Percentiles rank a stretch among this genome's conserved stretches.
Evolutionary conservation across 2,797 vertebrate genomes (phyloP).

Genomic region (Pseudomugil tenellus): DNA sequence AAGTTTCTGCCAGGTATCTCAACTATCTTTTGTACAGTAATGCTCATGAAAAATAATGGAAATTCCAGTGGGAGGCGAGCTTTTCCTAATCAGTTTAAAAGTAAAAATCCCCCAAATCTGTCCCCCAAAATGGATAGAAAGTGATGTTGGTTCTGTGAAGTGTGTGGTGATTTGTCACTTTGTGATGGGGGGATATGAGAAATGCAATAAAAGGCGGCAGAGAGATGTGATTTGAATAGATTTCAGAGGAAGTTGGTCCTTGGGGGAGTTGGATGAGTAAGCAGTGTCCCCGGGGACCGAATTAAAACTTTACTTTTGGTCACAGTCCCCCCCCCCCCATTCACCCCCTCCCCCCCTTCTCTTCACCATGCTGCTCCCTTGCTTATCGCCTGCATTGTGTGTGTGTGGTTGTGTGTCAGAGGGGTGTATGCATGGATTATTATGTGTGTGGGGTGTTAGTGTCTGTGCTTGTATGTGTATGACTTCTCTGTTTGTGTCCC

Average conservation of each 20-base stretch:
- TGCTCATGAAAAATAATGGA: conserved; percentile 59
- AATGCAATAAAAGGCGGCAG: conserved; percentile 86
- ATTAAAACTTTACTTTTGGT: conserved; percentile 88
- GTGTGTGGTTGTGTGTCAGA: neutral
- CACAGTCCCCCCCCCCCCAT: conserved; percentile 58
- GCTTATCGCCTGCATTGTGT: conserved; percentile 75
- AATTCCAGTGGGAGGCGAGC: conserved; percentile 61
- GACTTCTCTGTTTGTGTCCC: conserved; percentile 60
- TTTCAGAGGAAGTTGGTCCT: conserved; percentile 82
- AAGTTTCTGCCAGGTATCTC: conserved; percentile 32
- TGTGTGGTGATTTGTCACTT: conserved; percentile 87
- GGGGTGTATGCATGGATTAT: conserved; percentile 26
- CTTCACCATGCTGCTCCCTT: conserved; percentile 62
- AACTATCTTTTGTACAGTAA: conserved; percentile 46
- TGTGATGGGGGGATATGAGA: conserved; percentile 84
- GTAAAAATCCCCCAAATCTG: conserved; percentile 68
- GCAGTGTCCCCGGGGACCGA: conserved; percentile 82
- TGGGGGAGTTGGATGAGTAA: conserved; percentile 81
- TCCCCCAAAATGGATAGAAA: conserved; percentile 75
- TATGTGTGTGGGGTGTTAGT: conserved; percentile 51
- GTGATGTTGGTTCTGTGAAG: conserved; percentile 76
- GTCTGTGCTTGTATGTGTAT: conserved; percentile 48
- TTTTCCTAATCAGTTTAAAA: conserved; percentile 79
- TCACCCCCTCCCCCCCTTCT: neutral
- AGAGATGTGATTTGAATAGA: conserved; percentile 89